phyloP scores from a whole-genome alignment of 2,113 vertebrate species.

The Hyperopisus bebe region DNA sequence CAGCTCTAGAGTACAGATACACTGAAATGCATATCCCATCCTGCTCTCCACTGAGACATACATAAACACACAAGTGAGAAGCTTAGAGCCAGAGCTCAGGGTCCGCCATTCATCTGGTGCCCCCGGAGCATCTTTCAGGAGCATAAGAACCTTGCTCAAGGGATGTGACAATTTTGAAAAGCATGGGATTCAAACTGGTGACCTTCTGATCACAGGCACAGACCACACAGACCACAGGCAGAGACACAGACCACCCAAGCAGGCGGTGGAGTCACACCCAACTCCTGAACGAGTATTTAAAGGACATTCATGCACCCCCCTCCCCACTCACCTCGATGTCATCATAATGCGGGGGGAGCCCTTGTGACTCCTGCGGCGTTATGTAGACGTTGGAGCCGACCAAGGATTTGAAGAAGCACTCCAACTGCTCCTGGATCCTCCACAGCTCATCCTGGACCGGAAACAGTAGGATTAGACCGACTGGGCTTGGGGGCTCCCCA shows the following conservation, averaged over 20 bases:
- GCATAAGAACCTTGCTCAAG: not conserved
- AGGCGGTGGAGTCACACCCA: not conserved
- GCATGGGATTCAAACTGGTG: not conserved
- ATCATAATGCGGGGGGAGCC: conserved; percentile 83
- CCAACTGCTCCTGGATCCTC: conserved; percentile 85
- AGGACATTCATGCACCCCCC: not conserved
- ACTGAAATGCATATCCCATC: not conserved
- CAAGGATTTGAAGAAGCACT: conserved; percentile 82
- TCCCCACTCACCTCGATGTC: conserved; percentile 76
- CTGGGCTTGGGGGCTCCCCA: no score
- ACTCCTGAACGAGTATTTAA: not conserved
- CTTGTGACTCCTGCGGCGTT: conserved; percentile 77
- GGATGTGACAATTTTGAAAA: not conserved
- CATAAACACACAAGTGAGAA: not conserved
- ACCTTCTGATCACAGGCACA: not conserved
- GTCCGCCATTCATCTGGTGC: not conserved
- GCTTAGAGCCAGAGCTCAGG: not conserved
- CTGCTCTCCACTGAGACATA: not conserved
- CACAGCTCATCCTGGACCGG: conserved; percentile 75
- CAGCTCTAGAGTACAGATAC: not conserved
- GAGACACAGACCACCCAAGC: not conserved
- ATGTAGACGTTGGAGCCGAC: conserved; percentile 89
- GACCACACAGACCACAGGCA: no score
- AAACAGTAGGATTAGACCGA: conserved; percentile 10
- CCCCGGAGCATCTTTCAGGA: not conserved